Conservation (phyloP, 1,140 invertebrate genomes). For the Drosophila virilis region DNA sequence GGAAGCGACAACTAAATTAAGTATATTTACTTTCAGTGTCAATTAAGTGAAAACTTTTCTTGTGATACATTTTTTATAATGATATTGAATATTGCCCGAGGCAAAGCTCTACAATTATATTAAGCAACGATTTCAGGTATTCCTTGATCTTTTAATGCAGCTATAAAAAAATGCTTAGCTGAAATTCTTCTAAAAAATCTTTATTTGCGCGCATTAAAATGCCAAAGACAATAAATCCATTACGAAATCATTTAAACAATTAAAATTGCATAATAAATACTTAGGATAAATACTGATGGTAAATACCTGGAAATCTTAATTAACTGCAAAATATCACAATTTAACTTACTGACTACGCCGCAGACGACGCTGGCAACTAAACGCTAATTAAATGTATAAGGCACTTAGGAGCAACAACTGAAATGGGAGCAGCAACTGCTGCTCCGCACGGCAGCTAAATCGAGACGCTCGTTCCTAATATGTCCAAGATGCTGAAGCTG, state of each 20-base stretch:
- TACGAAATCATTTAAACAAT: slow-evolving; percentile 80
- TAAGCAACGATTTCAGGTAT: background rate
- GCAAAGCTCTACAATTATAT: background rate
- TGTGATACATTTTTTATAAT: too few relatives aligned
- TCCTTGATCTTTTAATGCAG: background rate
- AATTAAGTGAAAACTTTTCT: too few relatives aligned
- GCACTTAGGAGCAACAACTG: slow-evolving; percentile 46
- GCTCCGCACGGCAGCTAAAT: slow-evolving; percentile 30
- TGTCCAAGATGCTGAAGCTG: slow-evolving; percentile 78
- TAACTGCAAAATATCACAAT: slow-evolving; percentile 83
- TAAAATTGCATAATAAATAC: slow-evolving; percentile 83
- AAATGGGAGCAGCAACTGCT: slow-evolving; percentile 60
- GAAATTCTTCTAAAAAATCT: slow-evolving; percentile 45
- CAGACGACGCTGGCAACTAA: slow-evolving; percentile 60
- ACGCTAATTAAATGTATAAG: slow-evolving; percentile 82
- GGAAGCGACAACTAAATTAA: too few relatives aligned
- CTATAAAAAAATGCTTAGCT: slow-evolving; percentile 4
- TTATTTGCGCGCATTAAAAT: slow-evolving; percentile 75
- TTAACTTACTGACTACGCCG: slow-evolving; percentile 58
- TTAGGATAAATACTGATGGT: slow-evolving; percentile 75
- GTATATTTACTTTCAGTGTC: too few relatives aligned
- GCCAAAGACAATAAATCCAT: slow-evolving; percentile 79
- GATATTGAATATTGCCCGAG: too few relatives aligned
- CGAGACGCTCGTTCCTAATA: slow-evolving; percentile 68
- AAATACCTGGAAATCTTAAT: slow-evolving; percentile 82